Base-by-base conservation (phyloP, 2,888 invertebrate genomes). In the Apoderus coryli region DNA sequence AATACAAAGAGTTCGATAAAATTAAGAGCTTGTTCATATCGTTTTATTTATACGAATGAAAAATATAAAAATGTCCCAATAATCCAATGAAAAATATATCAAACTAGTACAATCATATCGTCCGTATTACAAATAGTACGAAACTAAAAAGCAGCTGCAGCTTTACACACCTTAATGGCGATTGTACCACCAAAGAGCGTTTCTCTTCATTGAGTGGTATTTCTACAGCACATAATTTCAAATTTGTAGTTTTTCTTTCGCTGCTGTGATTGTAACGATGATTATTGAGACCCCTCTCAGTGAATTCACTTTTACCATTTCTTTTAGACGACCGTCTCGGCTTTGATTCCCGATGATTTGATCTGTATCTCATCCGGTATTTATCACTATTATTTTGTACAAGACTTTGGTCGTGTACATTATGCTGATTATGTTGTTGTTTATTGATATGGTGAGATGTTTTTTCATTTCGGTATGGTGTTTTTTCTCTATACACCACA, bases 271-370 rank as follows among this genome's bases (percentile, higher is more conserved):
- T n/a, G n/a, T n/a, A n/a, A n/a, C n/a, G n/a, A 69, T 69, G 37
- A 72, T 71, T 10, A 64, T 64, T 37, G 73, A 10, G 11, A 14
- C 16, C 7, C 33, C 64, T 65, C 50, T 72, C 72, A 56, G 75
- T 76, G 48, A 70, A 72, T 33, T 74, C 73, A 10, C 65, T 64
- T 35, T 76, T 59, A 35, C 73, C 60, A n/a, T n/a, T n/a, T 1
- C 70, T 67, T 40, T 70, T 64, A 3, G 59, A 50, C 3, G 56
- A 52, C 28, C 56, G 45, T 25, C 57, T 48, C 7, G 58, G 55
- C 35, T 57, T 44, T 25, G 53, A 40, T 40, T 59, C 56, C 44
- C 53, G 52, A 50, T 55, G 53, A 35, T 55, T 55, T 12, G 54
- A 53, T 43, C 51, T 50, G 33, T 57, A 53, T 14, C 58, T 52